Evolutionary conservation across 1,140 invertebrate genomes (phyloP).

Genomic region (Drosophila ercepeae): DNA sequence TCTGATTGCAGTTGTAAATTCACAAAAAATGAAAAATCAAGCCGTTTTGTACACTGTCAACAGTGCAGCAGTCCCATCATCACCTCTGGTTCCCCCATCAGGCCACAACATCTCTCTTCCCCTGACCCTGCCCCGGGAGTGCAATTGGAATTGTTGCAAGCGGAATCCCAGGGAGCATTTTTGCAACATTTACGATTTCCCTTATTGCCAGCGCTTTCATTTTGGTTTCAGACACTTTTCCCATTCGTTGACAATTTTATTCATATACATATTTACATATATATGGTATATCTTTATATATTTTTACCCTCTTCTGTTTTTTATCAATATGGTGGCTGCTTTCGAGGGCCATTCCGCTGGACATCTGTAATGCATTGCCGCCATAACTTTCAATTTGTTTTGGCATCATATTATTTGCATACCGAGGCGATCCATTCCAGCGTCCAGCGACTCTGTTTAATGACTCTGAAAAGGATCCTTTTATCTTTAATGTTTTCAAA

Average conservation of each 20-base stretch:
- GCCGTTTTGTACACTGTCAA: constrained; percentile 55
- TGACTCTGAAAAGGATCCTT: not conserved
- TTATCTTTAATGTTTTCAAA: not conserved
- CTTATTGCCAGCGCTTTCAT: constrained; percentile 65
- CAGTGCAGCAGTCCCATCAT: constrained; percentile 39
- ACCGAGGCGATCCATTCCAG: not conserved
- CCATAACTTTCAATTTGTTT: constrained; percentile 20
- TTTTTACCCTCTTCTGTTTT: constrained; percentile 9
- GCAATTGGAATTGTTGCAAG: constrained; percentile 15
- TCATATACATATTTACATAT: not conserved
- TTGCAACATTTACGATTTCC: constrained; percentile 70
- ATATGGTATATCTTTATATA: not conserved
- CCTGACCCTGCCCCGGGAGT: not conserved
- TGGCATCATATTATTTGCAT: constrained; percentile 15
- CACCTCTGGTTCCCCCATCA: constrained; percentile 16
- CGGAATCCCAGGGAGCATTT: constrained; percentile 43
- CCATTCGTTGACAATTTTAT: constrained; percentile 27
- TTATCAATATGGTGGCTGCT: constrained; percentile 30
- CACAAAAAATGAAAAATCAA: constrained; percentile 32
- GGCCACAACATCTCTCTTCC: constrained; percentile 1
- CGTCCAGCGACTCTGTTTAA: not conserved
- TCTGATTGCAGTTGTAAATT: constrained; percentile 64
- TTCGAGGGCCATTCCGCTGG: not conserved
- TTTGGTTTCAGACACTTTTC: constrained; percentile 38
- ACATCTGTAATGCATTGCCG: constrained; percentile 38